Evolutionary conservation across 2,113 vertebrate species (phyloP).

Genomic region (Tachuris rubrigastra): DNA sequence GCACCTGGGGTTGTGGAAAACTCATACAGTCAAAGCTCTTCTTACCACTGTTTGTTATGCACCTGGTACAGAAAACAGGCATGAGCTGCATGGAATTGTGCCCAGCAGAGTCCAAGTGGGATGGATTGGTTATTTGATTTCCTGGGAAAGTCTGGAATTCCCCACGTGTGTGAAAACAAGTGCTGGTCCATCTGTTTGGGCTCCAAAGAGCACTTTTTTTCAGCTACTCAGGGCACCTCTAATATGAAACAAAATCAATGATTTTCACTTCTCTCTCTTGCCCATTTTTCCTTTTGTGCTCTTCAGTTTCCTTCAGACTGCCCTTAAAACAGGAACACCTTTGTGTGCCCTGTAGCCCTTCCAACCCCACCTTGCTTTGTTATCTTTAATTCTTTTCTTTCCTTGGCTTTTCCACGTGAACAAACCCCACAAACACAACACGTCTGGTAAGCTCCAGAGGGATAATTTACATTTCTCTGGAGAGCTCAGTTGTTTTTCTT

Average conservation of each 20-base stretch:
- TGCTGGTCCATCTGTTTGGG: background rate
- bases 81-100: background rate
- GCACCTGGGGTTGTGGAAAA: background rate
- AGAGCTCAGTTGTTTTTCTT: constrained; percentile 10
- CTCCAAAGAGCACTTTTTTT: background rate
- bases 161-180: background rate
- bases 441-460: background rate
- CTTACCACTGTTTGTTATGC: background rate
- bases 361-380: background rate
- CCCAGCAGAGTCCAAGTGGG: background rate
- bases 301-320: background rate
- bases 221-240: background rate
- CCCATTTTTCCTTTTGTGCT: background rate
- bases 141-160: background rate
- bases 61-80: background rate
- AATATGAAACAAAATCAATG: background rate
- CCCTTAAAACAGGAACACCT: background rate
- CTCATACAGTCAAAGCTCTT: background rate
- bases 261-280: background rate
- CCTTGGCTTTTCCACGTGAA: background rate
- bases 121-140: background rate
- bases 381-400: background rate
- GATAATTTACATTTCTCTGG: constrained; percentile 29
- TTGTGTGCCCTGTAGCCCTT: background rate
- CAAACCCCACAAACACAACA: background rate